These are phyloP conservation scores for Microtus oregoni DNA, from an alignment of 2,113 vertebrate species.

Conservation along the genomic window DNA sequence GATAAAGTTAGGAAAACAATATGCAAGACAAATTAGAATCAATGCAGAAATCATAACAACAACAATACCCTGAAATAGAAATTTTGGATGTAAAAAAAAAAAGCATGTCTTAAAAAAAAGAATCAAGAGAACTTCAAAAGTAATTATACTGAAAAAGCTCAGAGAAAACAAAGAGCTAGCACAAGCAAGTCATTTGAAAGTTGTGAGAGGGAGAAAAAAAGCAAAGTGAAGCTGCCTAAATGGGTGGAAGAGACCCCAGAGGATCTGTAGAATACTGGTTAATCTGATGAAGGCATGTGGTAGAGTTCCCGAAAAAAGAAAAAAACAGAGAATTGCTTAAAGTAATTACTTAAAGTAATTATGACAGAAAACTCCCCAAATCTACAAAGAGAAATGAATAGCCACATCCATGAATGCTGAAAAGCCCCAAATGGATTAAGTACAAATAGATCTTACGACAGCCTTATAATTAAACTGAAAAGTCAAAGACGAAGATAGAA, in stretches of 20 bases:
- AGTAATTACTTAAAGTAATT: neutral
- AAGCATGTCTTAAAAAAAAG: neutral
- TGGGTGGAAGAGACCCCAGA: neutral
- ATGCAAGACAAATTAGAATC: neutral
- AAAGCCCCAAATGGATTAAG: neutral
- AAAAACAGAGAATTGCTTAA: neutral
- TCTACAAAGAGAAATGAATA: neutral
- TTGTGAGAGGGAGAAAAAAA: neutral
- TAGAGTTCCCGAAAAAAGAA: neutral
- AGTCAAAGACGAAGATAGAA: neutral
- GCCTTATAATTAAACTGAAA: neutral
- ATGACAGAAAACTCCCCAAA: neutral
- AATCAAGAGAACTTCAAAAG: neutral
- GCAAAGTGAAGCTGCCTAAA: neutral
- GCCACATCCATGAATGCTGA: neutral
- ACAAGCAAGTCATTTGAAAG: neutral
- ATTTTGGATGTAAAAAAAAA: neutral
- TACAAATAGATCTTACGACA: neutral
- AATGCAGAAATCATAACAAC: neutral
- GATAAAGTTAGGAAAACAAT: neutral
- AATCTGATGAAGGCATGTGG: neutral
- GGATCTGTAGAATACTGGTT: too few species aligned
- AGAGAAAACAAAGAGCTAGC: neutral
- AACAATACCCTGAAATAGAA: neutral
- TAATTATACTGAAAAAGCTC: neutral